Conservation (phyloP, 1,140 invertebrate species). For the Brachystomella parvula region DNA sequence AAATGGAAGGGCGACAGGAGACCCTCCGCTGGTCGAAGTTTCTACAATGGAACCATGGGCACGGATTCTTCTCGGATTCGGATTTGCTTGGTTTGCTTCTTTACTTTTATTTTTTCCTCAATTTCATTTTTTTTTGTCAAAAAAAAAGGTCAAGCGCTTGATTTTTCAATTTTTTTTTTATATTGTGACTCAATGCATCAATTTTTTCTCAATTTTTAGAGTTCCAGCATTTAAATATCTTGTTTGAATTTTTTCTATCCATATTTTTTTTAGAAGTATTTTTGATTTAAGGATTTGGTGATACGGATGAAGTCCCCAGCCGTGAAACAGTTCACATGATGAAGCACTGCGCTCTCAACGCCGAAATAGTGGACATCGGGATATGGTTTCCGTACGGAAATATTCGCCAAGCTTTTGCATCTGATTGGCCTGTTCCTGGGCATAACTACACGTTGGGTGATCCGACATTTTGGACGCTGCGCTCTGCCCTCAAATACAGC, state of each 20-base stretch:
- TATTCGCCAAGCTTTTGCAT: not conserved
- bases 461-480: conserved; percentile 14
- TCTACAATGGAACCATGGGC: conserved; percentile 11
- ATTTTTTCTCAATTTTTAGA: not conserved
- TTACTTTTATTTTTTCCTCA: not conserved
- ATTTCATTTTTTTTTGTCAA: not conserved
- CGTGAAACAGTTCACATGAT: conserved; percentile 1
- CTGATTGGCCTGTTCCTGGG: conserved; percentile 5
- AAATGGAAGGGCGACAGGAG: conserved; percentile 4
- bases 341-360: not conserved
- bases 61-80: not conserved
- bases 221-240: not conserved
- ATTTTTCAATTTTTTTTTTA: no score
- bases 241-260: not conserved
- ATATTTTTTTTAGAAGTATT: not conserved
- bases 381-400: conserved; percentile 8
- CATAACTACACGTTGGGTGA: conserved; percentile 8
- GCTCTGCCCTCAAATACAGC: not conserved
- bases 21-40: conserved; percentile 12
- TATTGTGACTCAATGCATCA: no score
- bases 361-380: not conserved
- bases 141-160: no score
- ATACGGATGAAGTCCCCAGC: conserved; percentile 14
- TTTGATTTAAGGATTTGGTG: conserved; percentile 10
- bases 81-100: conserved; percentile 13